Conservation (phyloP, 2,888 invertebrate species). For the Hylaea fasciaria region DNA sequence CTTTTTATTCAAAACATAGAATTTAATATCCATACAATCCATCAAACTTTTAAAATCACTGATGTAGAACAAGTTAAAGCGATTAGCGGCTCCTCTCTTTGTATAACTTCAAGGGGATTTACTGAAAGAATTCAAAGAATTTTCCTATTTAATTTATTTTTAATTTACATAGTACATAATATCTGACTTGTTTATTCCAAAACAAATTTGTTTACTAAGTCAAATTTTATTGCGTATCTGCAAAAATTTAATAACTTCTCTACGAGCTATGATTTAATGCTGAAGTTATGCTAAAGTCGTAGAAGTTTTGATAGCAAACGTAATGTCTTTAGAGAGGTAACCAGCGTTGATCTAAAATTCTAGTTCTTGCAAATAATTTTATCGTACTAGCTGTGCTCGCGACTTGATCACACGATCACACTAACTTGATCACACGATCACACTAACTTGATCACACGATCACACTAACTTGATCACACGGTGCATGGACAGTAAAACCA, state of each 20-base stretch:
- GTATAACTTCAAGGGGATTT: neutral
- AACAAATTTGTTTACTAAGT: slow-evolving; percentile 11
- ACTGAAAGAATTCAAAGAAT: slow-evolving; percentile 6
- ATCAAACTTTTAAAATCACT: slow-evolving; percentile 4
- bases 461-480: too few relatives aligned
- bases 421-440: too few relatives aligned
- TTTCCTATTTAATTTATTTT: slow-evolving; percentile 11
- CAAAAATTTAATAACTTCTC: neutral
- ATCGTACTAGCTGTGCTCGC: too few relatives aligned
- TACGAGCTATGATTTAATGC: neutral
- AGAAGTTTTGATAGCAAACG: neutral
- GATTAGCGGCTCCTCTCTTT: neutral
- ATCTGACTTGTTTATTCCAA: neutral
- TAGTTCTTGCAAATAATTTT: neutral
- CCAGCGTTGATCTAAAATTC: neutral
- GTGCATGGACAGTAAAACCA: too few relatives aligned
- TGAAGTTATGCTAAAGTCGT: neutral
- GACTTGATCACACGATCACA: too few relatives aligned
- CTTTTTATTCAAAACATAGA: neutral
- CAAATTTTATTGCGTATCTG: neutral
- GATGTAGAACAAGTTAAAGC: neutral
- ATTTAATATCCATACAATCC: neutral
- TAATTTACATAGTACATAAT: slow-evolving; percentile 5
- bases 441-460: too few relatives aligned
- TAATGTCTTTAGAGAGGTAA: neutral